Evolutionary conservation across 2,113 vertebrate species (phyloP).

Genomic region (Aplodontia rufa): DNA sequence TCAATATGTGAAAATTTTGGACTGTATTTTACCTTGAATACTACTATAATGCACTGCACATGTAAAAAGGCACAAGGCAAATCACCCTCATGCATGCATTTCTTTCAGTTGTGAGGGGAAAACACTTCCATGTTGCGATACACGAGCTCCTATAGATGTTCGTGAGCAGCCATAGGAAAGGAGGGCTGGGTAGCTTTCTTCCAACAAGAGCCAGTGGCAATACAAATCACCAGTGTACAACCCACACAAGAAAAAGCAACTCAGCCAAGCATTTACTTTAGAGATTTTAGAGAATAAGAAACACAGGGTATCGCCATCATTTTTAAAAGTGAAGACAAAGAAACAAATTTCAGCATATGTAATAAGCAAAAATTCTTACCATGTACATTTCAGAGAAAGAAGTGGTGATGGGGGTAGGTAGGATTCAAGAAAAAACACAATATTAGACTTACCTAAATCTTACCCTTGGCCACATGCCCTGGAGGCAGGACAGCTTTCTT

Average conservation of each 20-base stretch:
- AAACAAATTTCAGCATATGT: not conserved
- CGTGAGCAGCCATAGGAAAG: accelerated
- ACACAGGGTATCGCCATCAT: not conserved
- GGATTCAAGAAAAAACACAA: not conserved
- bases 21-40: not conserved
- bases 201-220: too few relatives aligned
- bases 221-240: accelerated
- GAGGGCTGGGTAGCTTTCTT: not conserved
- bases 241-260: not conserved
- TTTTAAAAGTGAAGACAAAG: not conserved
- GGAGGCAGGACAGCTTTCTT: not conserved
- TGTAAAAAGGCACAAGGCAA: not conserved
- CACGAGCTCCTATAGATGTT: not conserved
- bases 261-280: not conserved
- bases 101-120: not conserved
- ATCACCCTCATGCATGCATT: not conserved
- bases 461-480: not conserved
- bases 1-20: not conserved
- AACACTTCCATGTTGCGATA: not conserved
- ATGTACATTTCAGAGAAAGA: not conserved
- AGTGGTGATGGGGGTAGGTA: accelerated
- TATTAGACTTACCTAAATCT: accelerated
- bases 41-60: not conserved
- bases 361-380: not conserved
- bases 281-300: not conserved